Percentiles rank a stretch among this genome's conserved stretches.
Conservation (phyloP, 2,797 vertebrate genomes). For the Heterohyrax brucei region DNA sequence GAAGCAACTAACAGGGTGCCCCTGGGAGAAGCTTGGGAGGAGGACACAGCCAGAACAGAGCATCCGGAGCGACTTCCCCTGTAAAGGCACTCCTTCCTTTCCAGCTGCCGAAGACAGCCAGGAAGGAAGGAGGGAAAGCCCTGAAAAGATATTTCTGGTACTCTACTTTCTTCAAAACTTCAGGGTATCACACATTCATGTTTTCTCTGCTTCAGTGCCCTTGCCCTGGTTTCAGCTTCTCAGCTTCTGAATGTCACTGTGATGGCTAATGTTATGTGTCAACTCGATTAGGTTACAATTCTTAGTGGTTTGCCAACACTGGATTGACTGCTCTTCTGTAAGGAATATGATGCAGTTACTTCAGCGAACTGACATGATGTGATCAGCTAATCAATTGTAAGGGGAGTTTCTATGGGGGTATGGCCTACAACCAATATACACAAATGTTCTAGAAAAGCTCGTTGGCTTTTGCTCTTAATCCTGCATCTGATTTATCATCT, state of each 20-base stretch:
- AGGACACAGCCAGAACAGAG: background rate
- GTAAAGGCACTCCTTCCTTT: constrained; percentile 9
- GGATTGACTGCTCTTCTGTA: too few species aligned
- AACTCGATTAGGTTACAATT: too few species aligned
- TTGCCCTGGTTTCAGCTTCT: constrained; percentile 58
- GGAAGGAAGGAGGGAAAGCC: constrained; percentile 42
- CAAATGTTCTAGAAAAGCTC: too few species aligned
- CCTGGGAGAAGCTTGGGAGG: background rate
- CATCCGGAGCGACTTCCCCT: background rate
- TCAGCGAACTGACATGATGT: too few species aligned
- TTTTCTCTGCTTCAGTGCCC: constrained; percentile 44
- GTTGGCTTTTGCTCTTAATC: too few species aligned
- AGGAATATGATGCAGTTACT: too few species aligned
- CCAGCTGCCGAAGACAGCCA: constrained; percentile 25
- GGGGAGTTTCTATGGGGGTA: too few species aligned
- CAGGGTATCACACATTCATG: background rate
- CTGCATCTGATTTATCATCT: too few species aligned
- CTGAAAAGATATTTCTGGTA: constrained; percentile 19
- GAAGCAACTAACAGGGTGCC: background rate
- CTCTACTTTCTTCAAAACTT: constrained; percentile 49
- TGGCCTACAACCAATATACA: too few species aligned
- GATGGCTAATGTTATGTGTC: too few species aligned
- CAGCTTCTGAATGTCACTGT: background rate
- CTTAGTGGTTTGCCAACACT: too few species aligned
- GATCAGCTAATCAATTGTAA: too few species aligned